Percentiles rank a stretch among this genome's conserved stretches.
Conservation (phyloP, 2,888 invertebrate genomes). For the Thera obeliscata region DNA sequence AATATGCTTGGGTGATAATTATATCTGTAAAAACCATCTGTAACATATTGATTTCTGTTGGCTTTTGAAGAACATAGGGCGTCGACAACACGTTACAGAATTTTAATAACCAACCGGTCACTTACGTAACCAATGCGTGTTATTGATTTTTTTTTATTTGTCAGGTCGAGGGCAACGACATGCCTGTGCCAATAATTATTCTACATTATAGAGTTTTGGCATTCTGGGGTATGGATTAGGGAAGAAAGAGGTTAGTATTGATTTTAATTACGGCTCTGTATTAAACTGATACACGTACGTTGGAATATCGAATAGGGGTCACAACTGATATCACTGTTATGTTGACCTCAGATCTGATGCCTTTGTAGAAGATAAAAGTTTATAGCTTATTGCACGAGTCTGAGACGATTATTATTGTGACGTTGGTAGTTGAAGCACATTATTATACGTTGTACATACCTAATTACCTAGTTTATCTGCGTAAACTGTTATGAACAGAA, state of each 20-base stretch:
- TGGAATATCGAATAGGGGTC: background rate
- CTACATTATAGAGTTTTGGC: background rate
- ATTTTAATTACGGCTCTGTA: background rate
- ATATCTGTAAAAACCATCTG: too few relatives aligned
- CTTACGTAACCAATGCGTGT: slow-evolving; percentile 1
- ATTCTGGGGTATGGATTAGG: background rate
- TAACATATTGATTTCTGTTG: background rate
- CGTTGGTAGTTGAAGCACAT: background rate
- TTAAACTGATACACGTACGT: background rate
- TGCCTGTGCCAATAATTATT: slow-evolving; percentile 5
- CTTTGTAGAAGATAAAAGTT: slow-evolving; percentile 11
- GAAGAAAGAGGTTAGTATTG: slow-evolving; percentile 2
- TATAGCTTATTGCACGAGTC: slow-evolving; percentile 13
- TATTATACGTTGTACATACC: background rate
- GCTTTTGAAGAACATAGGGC: background rate
- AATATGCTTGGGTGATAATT: too few relatives aligned
- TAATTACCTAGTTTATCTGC: background rate
- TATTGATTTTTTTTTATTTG: slow-evolving; percentile 33
- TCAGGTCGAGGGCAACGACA: slow-evolving; percentile 26
- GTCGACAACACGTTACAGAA: background rate
- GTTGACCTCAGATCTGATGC: slow-evolving; percentile 14
- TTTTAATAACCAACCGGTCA: background rate
- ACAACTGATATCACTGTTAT: slow-evolving; percentile 13
- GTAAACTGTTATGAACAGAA: background rate
- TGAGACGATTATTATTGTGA: slow-evolving; percentile 11